These are phyloP conservation scores for Balaeniceps rex DNA, from an alignment of 2,113 vertebrate species.

Conservation along the genomic window DNA sequence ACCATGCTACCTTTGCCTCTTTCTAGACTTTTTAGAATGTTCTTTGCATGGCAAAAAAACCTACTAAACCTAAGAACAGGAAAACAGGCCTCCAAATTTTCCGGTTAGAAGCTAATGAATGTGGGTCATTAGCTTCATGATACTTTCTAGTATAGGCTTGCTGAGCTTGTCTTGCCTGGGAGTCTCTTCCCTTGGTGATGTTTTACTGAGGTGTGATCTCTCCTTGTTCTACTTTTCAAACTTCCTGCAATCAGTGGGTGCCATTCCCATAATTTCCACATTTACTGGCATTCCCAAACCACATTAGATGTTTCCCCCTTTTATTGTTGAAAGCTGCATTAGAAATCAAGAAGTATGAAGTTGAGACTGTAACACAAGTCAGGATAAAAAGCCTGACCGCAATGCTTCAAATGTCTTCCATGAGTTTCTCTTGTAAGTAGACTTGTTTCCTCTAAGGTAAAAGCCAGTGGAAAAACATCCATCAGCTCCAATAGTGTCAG, in stretches of 20 bases:
- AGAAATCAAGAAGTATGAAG: background rate
- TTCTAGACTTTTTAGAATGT: background rate
- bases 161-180: background rate
- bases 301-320: background rate
- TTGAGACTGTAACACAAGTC: background rate
- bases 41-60: background rate
- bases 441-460: background rate
- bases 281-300: background rate
- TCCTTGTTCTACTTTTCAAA: background rate
- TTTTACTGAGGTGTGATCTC: background rate
- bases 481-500: background rate
- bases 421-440: background rate
- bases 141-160: background rate
- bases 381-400: background rate
- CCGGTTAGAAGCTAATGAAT: background rate
- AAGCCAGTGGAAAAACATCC: background rate
- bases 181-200: fast-evolving
- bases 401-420: background rate
- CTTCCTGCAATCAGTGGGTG: background rate
- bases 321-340: background rate
- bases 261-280: background rate
- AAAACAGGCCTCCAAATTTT: background rate
- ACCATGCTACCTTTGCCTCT: background rate
- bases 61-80: background rate
- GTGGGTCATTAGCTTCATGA: background rate